These are phyloP conservation scores for Ptychochromis oligacanthus DNA, from an alignment of 2,113 vertebrate species.

Conservation along the genomic window DNA sequence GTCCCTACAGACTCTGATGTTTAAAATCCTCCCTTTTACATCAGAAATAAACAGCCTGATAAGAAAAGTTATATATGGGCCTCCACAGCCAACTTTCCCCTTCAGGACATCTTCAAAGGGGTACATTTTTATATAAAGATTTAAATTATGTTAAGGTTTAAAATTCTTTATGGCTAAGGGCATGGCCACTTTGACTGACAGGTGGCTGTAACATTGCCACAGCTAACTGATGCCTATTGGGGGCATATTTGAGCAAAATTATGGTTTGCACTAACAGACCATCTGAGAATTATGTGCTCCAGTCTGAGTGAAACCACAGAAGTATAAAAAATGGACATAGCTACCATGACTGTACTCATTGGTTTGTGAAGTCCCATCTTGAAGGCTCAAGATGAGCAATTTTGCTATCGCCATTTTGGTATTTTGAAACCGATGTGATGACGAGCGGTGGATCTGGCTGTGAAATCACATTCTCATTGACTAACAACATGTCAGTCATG, in stretches of 20 bases:
- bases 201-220: neutral
- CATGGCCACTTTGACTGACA: neutral
- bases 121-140: neutral
- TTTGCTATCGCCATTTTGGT: too few relatives aligned
- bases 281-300: neutral
- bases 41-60: neutral
- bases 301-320: neutral
- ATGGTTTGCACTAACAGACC: neutral
- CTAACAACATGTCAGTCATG: too few relatives aligned
- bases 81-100: neutral
- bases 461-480: neutral
- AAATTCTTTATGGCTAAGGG: neutral
- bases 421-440: too few relatives aligned
- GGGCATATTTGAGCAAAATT: neutral
- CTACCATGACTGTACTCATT: neutral
- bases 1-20: rapidly evolving
- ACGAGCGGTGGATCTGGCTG: neutral
- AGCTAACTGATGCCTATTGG: rapidly evolving
- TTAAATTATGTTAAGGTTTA: neutral
- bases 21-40: neutral
- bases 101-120: neutral
- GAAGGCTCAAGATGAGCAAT: too few relatives aligned
- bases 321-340: neutral
- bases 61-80: neutral
- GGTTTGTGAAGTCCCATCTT: too few relatives aligned